A percentile compares a stretch with the other conserved stretches of the same genome.
Conservation (phyloP, 2,113 vertebrate genomes). For the Plecotus auritus region DNA sequence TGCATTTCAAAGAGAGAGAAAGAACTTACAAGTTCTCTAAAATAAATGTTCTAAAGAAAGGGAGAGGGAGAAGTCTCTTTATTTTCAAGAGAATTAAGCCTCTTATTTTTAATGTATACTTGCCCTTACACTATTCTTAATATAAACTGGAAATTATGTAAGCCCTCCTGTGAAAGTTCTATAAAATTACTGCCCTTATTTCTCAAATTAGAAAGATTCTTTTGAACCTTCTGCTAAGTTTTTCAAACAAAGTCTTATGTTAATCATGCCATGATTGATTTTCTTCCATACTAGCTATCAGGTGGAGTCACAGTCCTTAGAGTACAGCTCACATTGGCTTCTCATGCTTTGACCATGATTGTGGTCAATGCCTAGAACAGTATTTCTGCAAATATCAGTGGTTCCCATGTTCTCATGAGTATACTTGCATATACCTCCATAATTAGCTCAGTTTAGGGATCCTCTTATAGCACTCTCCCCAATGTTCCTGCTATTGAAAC, state of each 20-base stretch:
- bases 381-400: neutral
- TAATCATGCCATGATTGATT: neutral
- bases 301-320: neutral
- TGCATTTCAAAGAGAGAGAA: conserved; percentile 7
- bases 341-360: neutral
- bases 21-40: neutral
- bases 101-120: conserved; percentile 37
- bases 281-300: neutral
- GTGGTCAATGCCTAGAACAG: neutral
- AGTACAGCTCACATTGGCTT: neutral
- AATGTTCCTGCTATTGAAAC: neutral
- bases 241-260: neutral
- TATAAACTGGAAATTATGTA: neutral
- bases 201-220: neutral
- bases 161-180: neutral
- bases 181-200: neutral
- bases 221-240: neutral
- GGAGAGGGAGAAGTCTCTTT: neutral
- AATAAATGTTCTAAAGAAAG: conserved; percentile 1
- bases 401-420: neutral
- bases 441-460: neutral
- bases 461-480: neutral
- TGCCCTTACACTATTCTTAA: neutral
- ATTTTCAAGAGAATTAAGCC: conserved; percentile 14
- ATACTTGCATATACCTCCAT: neutral